Base-by-base conservation (phyloP, 2,113 vertebrate genomes). In the Trematocara zebra region DNA sequence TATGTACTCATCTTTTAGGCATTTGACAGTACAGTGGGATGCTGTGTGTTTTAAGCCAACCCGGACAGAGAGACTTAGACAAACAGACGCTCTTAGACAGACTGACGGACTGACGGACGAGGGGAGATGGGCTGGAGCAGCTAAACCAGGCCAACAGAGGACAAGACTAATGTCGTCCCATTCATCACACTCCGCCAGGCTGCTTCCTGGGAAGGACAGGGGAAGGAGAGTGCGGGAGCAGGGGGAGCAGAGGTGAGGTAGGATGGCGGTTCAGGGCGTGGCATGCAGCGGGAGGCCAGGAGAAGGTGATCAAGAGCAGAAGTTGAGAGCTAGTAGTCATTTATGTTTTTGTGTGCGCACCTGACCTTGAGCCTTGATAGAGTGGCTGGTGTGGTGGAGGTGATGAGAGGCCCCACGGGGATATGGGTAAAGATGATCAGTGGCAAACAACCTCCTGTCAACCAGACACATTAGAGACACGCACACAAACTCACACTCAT, bases 81-180 rank as follows among this genome's bases (percentile, higher is more conserved):
- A 44, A 82, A 79, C 78, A 67, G 20, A 83, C 53, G 2, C 85
- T 82, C 4, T 76, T 51, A 52, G 85, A 86, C 83, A 57, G 52
- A 84, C 83, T 6, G 85, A 88, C 81, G 52, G 87, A 91, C 76
- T 74, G 82, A 84, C 81, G 78, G 87, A 87, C 54, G 78, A 67
- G 81, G 87, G 83, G 64, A 57, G 90, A 80, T 33, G 83, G 78
- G 90, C 56, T 87, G 69, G 51, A 90, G 85, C 87, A 80, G 86
- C 85, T 92, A 94, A 96, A 95, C 92, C 95, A 93, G 94, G 95
- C 91, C 96, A 96, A 82, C 87, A 90, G 93, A 95, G 94, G 96
- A 95, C 94, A 93, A 92, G 91, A 96, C 91, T 96, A 96, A 97
- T 95, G 93, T 91, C 83, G 89, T 89, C 93, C 95, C 94, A 97